Base-by-base conservation (phyloP, 2,113 vertebrate species). In the Osmerus eperlanus region DNA sequence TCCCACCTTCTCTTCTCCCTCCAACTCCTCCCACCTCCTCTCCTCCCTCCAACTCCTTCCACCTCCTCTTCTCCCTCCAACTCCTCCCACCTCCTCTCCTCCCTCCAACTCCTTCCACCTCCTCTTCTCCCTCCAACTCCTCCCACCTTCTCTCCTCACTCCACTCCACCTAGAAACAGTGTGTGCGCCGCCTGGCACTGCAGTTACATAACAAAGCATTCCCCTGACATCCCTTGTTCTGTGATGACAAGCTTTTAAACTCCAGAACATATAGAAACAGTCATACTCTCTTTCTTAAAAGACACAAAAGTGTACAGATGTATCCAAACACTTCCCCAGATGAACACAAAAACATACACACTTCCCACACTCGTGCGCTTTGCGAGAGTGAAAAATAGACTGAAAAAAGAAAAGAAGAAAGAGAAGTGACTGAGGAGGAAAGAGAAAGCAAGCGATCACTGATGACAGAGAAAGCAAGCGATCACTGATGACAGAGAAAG, bases 241-340 rank as follows among this genome's bases (percentile, higher is more conserved):
- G 73, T 65, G 53, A 67, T 77, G 85, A 84, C 70, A 74, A 85
- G 81, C 72, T 75, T 83, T 85, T 87, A 73, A 86, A 87, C 81
- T 81, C 58, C 60, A 63, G 3, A 56, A 82, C 41, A 47, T 12
- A 47, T 47, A 47, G 9, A 47, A 11, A 47, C 41, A 47, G 41
- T 47, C 41, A 47, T 47, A 8, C 81, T 78, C 81, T 78, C 72
- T 5, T 16, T 19, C 55, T 56, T 16, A n/a, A 21, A 28, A 74
- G 19, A 21, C 21, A 58, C 25, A 28, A 62, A 62, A 32, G 58
- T 19, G 53, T 18, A 32, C 21, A 36, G 6, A 36, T 36, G 32
- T 7, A 6, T 36, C 32, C 7, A 36, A 36, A 36, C 32, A 6
- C 32, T 36, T 36, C 7, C 4, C 16, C 18, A 75, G 67, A 52